phyloP scores from a whole-genome alignment of 2,888 invertebrate species.

The Crematogaster levior region DNA sequence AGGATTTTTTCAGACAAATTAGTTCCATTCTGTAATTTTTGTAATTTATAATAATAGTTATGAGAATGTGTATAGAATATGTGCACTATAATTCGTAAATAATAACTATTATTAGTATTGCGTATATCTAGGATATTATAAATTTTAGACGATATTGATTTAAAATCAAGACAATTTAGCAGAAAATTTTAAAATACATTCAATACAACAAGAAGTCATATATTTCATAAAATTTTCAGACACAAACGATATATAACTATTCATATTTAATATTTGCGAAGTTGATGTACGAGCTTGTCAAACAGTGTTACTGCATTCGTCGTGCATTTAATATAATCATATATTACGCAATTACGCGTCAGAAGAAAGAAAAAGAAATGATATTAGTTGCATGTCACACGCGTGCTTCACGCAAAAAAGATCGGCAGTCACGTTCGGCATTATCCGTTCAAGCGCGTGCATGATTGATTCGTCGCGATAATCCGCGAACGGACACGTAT shows the following conservation, averaged over 20 bases:
- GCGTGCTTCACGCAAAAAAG: neutral
- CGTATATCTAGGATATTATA: neutral
- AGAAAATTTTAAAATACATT: neutral
- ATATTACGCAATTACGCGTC: neutral
- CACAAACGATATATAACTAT: neutral
- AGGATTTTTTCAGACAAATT: neutral
- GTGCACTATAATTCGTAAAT: neutral
- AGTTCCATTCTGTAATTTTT: neutral
- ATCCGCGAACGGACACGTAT: conserved; percentile 9
- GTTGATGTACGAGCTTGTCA: neutral
- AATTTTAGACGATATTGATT: neutral
- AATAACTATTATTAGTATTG: neutral
- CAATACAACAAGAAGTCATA: neutral
- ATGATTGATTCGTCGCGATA: conserved; percentile 46
- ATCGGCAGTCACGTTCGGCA: neutral
- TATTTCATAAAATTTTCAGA: conserved; percentile 7
- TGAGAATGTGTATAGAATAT: neutral
- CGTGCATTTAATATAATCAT: neutral
- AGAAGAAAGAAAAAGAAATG: neutral
- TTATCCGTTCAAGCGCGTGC: conserved; percentile 20
- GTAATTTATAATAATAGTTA: neutral
- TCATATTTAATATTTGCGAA: neutral
- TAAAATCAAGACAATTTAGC: neutral
- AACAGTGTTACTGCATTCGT: neutral
- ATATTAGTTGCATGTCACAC: neutral